A percentile compares a stretch with the other conserved stretches of the same genome.
These are phyloP conservation scores for Pipa parva DNA, from an alignment of 2,113 vertebrate species.

Conservation along the genomic window DNA sequence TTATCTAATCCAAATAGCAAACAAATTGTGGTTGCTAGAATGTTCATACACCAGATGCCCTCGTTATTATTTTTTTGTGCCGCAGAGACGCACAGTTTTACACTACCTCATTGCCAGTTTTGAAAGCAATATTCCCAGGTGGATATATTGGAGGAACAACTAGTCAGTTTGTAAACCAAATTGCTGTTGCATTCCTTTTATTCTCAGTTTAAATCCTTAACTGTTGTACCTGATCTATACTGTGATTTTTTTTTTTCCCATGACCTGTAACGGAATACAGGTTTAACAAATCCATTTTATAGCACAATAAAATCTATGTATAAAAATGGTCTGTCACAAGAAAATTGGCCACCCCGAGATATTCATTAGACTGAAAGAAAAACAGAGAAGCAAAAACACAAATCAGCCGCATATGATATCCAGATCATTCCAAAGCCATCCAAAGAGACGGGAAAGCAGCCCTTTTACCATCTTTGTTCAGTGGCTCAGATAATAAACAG, in stretches of 20 bases:
- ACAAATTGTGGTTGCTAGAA: constrained; percentile 39
- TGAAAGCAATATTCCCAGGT: constrained; percentile 29
- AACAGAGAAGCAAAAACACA: not conserved
- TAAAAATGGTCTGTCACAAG: not conserved
- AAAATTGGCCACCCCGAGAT: constrained; percentile 5
- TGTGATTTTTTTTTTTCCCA: constrained; percentile 2
- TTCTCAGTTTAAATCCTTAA: constrained; percentile 22
- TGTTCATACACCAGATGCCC: constrained; percentile 36
- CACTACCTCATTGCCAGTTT: constrained; percentile 26
- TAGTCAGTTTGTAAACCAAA: constrained; percentile 38
- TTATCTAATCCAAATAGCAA: constrained; percentile 40
- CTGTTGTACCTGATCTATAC: constrained; percentile 16
- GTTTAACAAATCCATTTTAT: constrained; percentile 11
- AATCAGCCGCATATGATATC: constrained; percentile 3
- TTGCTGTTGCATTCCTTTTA: constrained; percentile 27
- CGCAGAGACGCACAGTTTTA: constrained; percentile 26
- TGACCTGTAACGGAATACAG: not conserved
- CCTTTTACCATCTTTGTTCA: not conserved
- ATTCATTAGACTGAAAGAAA: constrained; percentile 3
- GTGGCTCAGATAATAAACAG: constrained; percentile 2
- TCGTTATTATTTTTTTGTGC: constrained; percentile 32
- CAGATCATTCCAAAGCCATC: constrained; percentile 8
- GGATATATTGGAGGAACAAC: constrained; percentile 31
- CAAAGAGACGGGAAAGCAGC: constrained; percentile 1
- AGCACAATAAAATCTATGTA: constrained; percentile 10